A percentile compares a stretch with the other conserved stretches of the same genome.
These are phyloP conservation scores for Notodonta dromedarius DNA, from an alignment of 2,888 invertebrate genomes.

Conservation along the genomic window DNA sequence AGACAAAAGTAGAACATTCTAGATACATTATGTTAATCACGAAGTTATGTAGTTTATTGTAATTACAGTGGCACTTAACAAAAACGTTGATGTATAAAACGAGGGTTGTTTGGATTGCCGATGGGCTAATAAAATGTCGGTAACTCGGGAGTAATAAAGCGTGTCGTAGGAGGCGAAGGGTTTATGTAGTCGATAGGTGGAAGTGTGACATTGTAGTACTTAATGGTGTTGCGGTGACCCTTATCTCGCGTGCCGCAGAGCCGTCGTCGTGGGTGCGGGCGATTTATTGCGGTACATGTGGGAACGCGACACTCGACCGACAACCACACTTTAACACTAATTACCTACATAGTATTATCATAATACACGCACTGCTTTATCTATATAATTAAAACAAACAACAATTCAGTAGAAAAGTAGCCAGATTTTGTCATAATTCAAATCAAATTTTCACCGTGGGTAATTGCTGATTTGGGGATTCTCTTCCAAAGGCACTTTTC, in stretches of 20 bases:
- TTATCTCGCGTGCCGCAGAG: slow-evolving; percentile 71
- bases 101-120: slow-evolving; percentile 18
- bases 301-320: slow-evolving; percentile 54
- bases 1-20: slow-evolving; percentile 84
- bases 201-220: slow-evolving; percentile 67
- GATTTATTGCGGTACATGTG: slow-evolving; percentile 71
- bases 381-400: not conserved
- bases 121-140: slow-evolving; percentile 39
- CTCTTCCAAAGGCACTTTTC: slow-evolving; percentile 47
- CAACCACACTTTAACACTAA: slow-evolving; percentile 53
- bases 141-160: slow-evolving; percentile 58
- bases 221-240: slow-evolving; percentile 73
- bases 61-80: slow-evolving; percentile 45
- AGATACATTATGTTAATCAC: slow-evolving; percentile 83
- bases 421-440: slow-evolving; percentile 16
- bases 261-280: slow-evolving; percentile 63
- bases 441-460: slow-evolving; percentile 27
- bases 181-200: slow-evolving; percentile 57
- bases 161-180: slow-evolving; percentile 48
- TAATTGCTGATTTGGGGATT: slow-evolving; percentile 53
- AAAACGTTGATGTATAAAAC: slow-evolving; percentile 26
- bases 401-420: not conserved
- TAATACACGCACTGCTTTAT: slow-evolving; percentile 1
- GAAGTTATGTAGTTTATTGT: slow-evolving; percentile 74
- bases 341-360: slow-evolving; percentile 12